phyloP scores from a whole-genome alignment of 2,797 vertebrate species.

The Rousettus madagascariensis region DNA sequence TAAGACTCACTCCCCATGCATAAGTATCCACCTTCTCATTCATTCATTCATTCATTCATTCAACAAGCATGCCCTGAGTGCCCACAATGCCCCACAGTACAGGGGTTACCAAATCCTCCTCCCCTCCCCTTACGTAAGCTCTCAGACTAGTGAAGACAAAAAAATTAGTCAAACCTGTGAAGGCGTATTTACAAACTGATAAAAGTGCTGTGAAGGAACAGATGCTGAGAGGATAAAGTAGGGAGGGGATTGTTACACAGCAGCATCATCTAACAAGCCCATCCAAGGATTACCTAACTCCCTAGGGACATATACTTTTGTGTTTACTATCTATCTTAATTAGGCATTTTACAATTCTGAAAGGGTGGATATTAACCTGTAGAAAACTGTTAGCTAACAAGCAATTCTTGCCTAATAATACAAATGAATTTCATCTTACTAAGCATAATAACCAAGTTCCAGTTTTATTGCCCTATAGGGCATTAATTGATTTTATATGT shows the following conservation, averaged over 20 bases:
- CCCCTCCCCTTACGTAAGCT: neutral
- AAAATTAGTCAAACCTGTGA: neutral
- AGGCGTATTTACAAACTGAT: neutral
- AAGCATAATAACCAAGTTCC: neutral
- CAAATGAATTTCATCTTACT: slow-evolving; percentile 34
- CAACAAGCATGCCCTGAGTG: neutral
- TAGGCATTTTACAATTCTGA: slow-evolving; percentile 29
- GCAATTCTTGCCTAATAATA: neutral
- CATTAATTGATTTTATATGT: neutral
- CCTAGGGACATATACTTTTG: neutral
- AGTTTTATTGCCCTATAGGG: neutral
- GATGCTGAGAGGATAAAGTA: neutral
- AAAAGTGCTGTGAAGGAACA: neutral
- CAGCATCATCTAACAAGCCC: neutral
- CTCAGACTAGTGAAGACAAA: neutral
- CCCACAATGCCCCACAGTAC: neutral
- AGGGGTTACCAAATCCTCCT: neutral
- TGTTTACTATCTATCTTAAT: slow-evolving; percentile 14
- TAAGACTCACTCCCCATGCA: neutral
- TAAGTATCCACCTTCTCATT: neutral
- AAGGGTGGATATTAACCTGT: neutral
- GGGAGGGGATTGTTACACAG: neutral
- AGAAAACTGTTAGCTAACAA: slow-evolving; percentile 36
- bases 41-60: neutral
- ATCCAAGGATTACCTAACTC: neutral